phyloP scores from a whole-genome alignment of 2,797 vertebrate species.

The Sebastes paucispinis region DNA sequence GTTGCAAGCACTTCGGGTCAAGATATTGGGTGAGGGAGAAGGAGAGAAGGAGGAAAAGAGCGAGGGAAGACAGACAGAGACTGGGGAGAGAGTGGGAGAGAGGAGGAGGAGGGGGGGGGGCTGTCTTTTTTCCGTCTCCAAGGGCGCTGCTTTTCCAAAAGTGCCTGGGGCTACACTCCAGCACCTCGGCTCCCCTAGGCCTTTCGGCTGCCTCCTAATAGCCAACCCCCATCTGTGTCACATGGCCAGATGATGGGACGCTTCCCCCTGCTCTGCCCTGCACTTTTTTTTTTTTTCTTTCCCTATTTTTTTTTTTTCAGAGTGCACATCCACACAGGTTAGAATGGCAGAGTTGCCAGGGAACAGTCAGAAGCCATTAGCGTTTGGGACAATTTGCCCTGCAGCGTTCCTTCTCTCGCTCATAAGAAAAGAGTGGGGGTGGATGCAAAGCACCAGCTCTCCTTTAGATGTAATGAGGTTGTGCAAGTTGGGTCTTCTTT shows the following conservation, averaged over 20 bases:
- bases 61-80: conserved; percentile 55
- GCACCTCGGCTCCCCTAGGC: conserved; percentile 98
- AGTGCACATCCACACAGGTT: conserved; percentile 97
- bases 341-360: conserved; percentile 99
- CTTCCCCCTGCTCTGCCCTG: conserved; percentile 86
- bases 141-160: conserved; percentile 97
- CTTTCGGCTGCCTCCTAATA: conserved; percentile 97
- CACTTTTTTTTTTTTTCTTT: conserved; percentile 65
- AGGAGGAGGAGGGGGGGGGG: conserved; percentile 30
- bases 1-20: conserved; percentile 73
- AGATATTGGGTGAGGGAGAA: conserved; percentile 58
- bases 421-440: conserved; percentile 87
- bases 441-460: conserved; percentile 83
- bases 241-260: conserved; percentile 98
- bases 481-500: conserved; percentile 81
- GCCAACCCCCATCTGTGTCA: conserved; percentile 99
- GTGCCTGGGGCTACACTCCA: conserved; percentile 96
- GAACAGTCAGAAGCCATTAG: conserved; percentile 99
- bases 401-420: conserved; percentile 94
- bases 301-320: conserved; percentile 82
- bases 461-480: conserved; percentile 88
- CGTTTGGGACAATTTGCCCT: conserved; percentile 99
- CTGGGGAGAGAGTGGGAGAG: conserved; percentile 33
- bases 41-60: conserved; percentile 53
- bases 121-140: conserved; percentile 83